Conservation (phyloP, 1,140 invertebrate species). For the Platorchestia sp. region DNA sequence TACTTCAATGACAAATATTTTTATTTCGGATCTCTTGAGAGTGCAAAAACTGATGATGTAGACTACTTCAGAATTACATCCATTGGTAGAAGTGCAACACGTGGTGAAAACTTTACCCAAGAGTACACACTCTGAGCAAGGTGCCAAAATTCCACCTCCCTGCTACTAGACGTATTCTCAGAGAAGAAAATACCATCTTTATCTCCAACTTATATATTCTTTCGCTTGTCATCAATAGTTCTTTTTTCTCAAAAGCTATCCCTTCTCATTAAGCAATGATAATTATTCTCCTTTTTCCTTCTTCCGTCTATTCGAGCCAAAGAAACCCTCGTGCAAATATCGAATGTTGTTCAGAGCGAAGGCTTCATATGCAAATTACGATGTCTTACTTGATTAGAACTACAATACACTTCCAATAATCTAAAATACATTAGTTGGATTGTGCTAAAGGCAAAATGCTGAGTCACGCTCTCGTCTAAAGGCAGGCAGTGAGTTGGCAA, state of each 20-base stretch:
- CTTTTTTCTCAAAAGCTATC: neutral
- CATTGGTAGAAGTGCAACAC: too few species aligned
- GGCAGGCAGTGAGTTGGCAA: neutral
- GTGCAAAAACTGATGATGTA: too few species aligned
- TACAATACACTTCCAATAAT: conserved; percentile 50
- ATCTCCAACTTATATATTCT: neutral
- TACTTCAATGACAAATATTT: too few species aligned
- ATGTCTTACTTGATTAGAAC: conserved; percentile 53
- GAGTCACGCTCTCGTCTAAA: conserved; percentile 12
- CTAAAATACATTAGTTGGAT: conserved; percentile 53
- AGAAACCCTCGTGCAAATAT: neutral
- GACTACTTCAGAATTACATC: too few species aligned
- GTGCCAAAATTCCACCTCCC: too few species aligned
- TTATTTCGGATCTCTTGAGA: too few species aligned
- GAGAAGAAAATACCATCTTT: neutral
- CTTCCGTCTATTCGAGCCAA: neutral
- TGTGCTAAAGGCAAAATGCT: conserved; percentile 38
- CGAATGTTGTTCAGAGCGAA: neutral
- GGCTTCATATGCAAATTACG: conserved; percentile 49
- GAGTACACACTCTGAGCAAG: too few species aligned
- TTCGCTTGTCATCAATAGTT: neutral
- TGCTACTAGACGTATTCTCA: too few species aligned
- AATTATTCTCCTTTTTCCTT: neutral
- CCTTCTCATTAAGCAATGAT: neutral
- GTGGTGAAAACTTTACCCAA: too few species aligned